A percentile compares a stretch with the other conserved stretches of the same genome.
Evolutionary conservation across 2,113 vertebrate genomes (phyloP).

Genomic region (Cacatua alba): DNA sequence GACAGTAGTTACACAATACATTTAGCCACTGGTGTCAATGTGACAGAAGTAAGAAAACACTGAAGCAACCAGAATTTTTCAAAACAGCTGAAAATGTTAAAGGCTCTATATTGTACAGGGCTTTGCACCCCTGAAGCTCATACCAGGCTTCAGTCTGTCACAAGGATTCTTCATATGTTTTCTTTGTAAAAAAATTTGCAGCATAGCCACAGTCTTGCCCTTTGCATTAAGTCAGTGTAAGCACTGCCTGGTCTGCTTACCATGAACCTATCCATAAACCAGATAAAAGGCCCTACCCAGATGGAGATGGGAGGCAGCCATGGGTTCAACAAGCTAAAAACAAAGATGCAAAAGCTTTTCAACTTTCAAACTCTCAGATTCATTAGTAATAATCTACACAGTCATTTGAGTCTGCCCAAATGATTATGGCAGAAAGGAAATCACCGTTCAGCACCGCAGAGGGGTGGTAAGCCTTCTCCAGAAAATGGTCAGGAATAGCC

Average conservation of each 20-base stretch:
- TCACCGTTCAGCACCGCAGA: background rate
- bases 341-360: background rate
- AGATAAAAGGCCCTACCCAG: background rate
- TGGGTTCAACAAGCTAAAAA: background rate
- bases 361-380: background rate
- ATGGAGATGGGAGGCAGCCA: background rate
- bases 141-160: background rate
- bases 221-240: background rate
- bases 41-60: background rate
- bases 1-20: background rate
- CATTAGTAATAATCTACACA: background rate
- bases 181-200: background rate
- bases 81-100: background rate
- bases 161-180: background rate
- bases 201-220: accelerated
- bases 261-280: accelerated
- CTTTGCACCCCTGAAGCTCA: background rate
- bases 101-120: background rate
- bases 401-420: background rate
- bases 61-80: background rate
- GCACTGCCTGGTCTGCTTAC: background rate
- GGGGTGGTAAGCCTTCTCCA: background rate
- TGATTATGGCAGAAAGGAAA: background rate
- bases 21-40: background rate
- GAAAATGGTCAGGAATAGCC: background rate